Conservation (phyloP, 2,888 invertebrate species). For the Tiliacea aurago region DNA sequence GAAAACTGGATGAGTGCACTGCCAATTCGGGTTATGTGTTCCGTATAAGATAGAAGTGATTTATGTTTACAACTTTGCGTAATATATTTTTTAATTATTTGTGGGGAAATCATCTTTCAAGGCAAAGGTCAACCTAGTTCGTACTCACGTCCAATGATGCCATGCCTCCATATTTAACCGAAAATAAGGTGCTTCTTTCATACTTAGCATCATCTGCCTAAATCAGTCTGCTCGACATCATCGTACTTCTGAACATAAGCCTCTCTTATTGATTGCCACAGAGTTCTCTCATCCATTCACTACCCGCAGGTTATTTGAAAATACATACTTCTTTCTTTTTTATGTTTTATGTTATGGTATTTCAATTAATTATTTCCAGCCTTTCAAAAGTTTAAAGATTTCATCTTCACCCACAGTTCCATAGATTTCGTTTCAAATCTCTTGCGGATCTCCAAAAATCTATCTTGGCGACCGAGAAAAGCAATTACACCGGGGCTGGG, state of each 20-base stretch:
- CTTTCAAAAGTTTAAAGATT: background rate
- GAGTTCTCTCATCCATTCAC: too few species aligned
- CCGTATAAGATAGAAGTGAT: background rate
- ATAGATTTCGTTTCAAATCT: background rate
- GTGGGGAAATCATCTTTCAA: background rate
- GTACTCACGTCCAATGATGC: background rate
- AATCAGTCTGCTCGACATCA: background rate
- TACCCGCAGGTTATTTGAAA: background rate
- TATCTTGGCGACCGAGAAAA: slow-evolving; percentile 68
- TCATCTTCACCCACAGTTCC: too few species aligned
- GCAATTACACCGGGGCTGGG: slow-evolving; percentile 76
- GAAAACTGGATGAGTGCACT: slow-evolving; percentile 10
- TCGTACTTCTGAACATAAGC: background rate
- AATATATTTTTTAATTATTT: background rate
- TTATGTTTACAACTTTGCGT: too few species aligned
- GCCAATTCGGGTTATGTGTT: slow-evolving; percentile 6
- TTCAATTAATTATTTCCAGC: background rate
- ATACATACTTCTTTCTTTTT: background rate
- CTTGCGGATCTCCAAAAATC: slow-evolving; percentile 70
- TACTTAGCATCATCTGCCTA: background rate
- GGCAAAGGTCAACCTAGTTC: background rate
- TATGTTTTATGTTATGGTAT: background rate
- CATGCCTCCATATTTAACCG: background rate
- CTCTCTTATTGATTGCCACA: background rate
- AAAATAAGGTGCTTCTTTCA: too few species aligned